Evolutionary conservation across 2,113 vertebrate genomes (phyloP).

Genomic region (Cettia cetti): DNA sequence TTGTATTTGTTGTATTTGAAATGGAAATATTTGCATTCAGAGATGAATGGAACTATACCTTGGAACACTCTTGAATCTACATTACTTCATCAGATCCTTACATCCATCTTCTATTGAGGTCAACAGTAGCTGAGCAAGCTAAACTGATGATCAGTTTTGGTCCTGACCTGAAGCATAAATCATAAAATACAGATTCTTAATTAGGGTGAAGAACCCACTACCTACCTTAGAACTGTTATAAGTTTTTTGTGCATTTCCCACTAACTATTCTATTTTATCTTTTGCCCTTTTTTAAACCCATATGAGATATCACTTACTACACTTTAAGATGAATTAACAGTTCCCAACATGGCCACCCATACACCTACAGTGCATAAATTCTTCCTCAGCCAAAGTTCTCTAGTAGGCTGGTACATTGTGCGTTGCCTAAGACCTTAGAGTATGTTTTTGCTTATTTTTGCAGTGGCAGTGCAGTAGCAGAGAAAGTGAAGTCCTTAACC

Average conservation of each 20-base stretch:
- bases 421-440: constrained; percentile 43
- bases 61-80: background rate
- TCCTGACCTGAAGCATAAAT: background rate
- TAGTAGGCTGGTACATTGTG: constrained; percentile 47
- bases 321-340: constrained; percentile 4
- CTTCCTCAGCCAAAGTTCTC: constrained; percentile 43
- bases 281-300: background rate
- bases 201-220: background rate
- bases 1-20: background rate
- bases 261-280: background rate
- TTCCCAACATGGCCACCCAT: background rate
- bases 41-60: constrained; percentile 11
- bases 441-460: constrained; percentile 66
- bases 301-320: constrained; percentile 5
- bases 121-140: constrained; percentile 4
- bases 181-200: constrained; percentile 6
- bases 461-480: constrained; percentile 73
- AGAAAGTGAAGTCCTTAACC: constrained; percentile 67
- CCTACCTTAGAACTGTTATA: background rate
- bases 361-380: constrained; percentile 15
- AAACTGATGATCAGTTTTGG: constrained; percentile 1
- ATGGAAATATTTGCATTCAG: constrained; percentile 13
- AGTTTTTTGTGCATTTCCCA: constrained; percentile 27
- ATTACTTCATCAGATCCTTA: background rate
- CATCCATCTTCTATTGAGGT: background rate